These are phyloP conservation scores for Clarias pachynema DNA, from an alignment of 2,797 vertebrate species.

Conservation along the genomic window DNA sequence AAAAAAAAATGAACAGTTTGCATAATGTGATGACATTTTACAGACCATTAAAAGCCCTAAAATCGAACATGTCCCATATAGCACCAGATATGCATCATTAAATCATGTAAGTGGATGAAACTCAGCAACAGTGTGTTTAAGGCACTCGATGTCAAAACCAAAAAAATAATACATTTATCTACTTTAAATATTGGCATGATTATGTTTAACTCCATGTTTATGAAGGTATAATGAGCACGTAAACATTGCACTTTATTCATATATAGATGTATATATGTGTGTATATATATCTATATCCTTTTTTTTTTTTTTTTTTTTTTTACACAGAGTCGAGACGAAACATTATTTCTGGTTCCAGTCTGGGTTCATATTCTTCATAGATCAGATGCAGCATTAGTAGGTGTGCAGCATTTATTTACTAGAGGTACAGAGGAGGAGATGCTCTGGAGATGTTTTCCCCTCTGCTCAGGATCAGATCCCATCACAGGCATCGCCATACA, in stretches of 20 bases:
- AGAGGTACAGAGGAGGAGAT: constrained; percentile 44
- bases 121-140: constrained; percentile 52
- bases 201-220: constrained; percentile 24
- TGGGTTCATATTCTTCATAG: neutral
- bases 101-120: constrained; percentile 40
- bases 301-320: neutral
- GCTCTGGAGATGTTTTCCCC: neutral
- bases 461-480: constrained; percentile 2
- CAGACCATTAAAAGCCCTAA: constrained; percentile 58
- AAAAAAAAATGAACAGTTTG: constrained; percentile 42
- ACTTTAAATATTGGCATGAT: constrained; percentile 54
- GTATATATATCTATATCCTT: neutral
- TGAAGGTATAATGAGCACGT: constrained; percentile 47
- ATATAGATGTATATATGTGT: neutral
- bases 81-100: constrained; percentile 55
- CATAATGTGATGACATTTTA: constrained; percentile 54
- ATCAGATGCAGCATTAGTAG: constrained; percentile 51
- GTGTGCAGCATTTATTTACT: constrained; percentile 58
- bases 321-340: constrained; percentile 36
- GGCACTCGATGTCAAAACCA: constrained; percentile 50
- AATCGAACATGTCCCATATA: constrained; percentile 48
- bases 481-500: constrained; percentile 89
- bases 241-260: constrained; percentile 55
- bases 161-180: constrained; percentile 49
- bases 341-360: neutral